Base-by-base conservation (phyloP, 2,888 invertebrate genomes). In the Lepidonotus clava region DNA sequence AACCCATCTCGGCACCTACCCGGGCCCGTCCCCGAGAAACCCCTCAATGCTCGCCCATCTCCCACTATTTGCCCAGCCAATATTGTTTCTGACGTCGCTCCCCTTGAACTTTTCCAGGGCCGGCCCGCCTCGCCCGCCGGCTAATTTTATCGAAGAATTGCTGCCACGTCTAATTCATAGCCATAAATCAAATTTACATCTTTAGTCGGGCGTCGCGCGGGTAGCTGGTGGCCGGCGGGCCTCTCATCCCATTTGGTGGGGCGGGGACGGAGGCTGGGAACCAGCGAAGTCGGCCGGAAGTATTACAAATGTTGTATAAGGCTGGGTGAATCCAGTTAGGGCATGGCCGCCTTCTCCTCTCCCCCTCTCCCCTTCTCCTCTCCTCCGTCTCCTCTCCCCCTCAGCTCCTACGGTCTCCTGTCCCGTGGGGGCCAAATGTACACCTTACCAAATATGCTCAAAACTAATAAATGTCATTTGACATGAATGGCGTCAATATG, bases 111-210 rank as follows among this genome's bases (percentile, higher is more conserved):
- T 32, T 24, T 40, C 76, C 76, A 76, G n/a, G n/a, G n/a, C 46
- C 28, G 80, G 24, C 41, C 38, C 80, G 80, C 14, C 41, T n/a
- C 41, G 80, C n/a, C 34, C 46, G 80, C 2, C 51, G 46, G 80
- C 80, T 80, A 80, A 80, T 80, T 41, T 51, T 80, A 80, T 80
- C 80, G 46, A 24, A 80, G 80, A 80, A 80, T 80, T 46, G 41
- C 80, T 80, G 80, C 80, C 46, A 46, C 32, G 80, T 46, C 80
- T 80, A 80, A 80, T 80, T 46, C 80, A 80, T 80, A 51, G 80
- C 32, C 80, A 80, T 80, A 80, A 80, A 80, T 80, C 80, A 51
- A 80, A 80, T 80, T 51, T 80, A 34, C 80, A 80, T 80, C 51
- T 80, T 80, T 80, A 46, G 28, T 32, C 18, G 46, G 1, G 80